Conservation (phyloP, 2,888 invertebrate species). For the Mythimna albipuncta region DNA sequence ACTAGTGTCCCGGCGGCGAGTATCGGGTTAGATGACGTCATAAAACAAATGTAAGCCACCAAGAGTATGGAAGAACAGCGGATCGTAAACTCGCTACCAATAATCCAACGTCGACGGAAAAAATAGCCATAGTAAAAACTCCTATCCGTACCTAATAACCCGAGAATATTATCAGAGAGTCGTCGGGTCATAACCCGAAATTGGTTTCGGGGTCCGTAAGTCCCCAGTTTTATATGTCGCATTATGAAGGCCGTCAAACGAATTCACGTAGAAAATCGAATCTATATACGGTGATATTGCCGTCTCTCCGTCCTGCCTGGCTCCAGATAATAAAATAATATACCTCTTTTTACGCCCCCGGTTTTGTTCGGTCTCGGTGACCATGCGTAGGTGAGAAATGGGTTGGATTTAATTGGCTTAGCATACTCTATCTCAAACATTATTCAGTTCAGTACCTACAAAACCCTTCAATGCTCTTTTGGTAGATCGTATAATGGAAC, state of each 20-base stretch:
- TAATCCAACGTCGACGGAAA: slow-evolving; percentile 89
- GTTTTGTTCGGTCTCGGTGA: slow-evolving; percentile 70
- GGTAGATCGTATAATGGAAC: slow-evolving; percentile 48
- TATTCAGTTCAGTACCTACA: background rate
- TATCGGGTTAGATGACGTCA: slow-evolving; percentile 75
- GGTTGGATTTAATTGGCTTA: slow-evolving; percentile 51
- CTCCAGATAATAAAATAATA: slow-evolving; percentile 90
- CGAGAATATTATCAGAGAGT: slow-evolving; percentile 91
- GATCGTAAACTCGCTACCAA: slow-evolving; percentile 88
- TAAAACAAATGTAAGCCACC: slow-evolving; percentile 85
- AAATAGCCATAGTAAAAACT: slow-evolving; percentile 91
- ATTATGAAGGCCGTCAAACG: slow-evolving; percentile 91
- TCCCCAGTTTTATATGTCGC: slow-evolving; percentile 91
- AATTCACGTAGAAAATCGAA: slow-evolving; percentile 92
- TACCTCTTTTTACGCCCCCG: slow-evolving; percentile 85
- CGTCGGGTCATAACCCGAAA: slow-evolving; percentile 91
- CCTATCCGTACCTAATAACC: slow-evolving; percentile 91
- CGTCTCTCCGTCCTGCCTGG: slow-evolving; percentile 86
- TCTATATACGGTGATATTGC: slow-evolving; percentile 91
- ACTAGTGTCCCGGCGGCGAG: slow-evolving; percentile 67
- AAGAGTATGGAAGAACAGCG: slow-evolving; percentile 75
- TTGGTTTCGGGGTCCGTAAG: slow-evolving; percentile 91
- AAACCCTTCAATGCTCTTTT: background rate
- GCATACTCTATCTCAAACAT: background rate
- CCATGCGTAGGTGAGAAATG: slow-evolving; percentile 54